A percentile compares a stretch with the other conserved stretches of the same genome.
Conservation (phyloP, 1,140 invertebrate species). For the Ladona fulva region DNA sequence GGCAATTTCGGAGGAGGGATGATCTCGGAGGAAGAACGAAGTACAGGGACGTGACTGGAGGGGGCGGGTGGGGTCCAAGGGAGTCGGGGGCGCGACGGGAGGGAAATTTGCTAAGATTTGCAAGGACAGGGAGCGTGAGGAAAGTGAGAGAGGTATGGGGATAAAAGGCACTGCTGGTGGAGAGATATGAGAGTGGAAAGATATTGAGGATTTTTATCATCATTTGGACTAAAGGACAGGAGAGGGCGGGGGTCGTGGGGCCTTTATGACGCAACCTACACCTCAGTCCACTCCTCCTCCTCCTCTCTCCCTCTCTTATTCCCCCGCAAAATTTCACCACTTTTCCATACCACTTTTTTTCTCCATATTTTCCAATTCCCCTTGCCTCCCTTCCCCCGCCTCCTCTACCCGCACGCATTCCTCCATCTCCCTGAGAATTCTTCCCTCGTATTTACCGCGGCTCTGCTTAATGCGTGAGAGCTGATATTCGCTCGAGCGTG, state of each 20-base stretch:
- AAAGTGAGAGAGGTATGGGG: neutral
- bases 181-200: neutral
- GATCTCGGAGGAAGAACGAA: neutral
- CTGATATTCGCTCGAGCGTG: too few species aligned
- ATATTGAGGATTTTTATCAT: neutral
- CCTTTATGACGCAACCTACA: slow-evolving; percentile 2
- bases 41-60: neutral
- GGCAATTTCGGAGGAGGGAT: slow-evolving; percentile 2
- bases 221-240: neutral
- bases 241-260: neutral
- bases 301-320: neutral
- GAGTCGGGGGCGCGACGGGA: neutral
- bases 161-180: neutral
- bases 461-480: too few species aligned
- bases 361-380: too few species aligned
- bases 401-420: too few species aligned
- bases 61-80: neutral
- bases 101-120: slow-evolving; percentile 3
- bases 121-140: neutral
- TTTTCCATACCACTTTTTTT: too few species aligned
- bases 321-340: neutral
- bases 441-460: too few species aligned
- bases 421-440: too few species aligned
- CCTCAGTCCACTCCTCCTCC: neutral
- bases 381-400: too few species aligned